A percentile compares a stretch with the other conserved stretches of the same genome.
phyloP scores from a whole-genome alignment of 2,113 vertebrate genomes.

The Craseonycteris thonglongyai region DNA sequence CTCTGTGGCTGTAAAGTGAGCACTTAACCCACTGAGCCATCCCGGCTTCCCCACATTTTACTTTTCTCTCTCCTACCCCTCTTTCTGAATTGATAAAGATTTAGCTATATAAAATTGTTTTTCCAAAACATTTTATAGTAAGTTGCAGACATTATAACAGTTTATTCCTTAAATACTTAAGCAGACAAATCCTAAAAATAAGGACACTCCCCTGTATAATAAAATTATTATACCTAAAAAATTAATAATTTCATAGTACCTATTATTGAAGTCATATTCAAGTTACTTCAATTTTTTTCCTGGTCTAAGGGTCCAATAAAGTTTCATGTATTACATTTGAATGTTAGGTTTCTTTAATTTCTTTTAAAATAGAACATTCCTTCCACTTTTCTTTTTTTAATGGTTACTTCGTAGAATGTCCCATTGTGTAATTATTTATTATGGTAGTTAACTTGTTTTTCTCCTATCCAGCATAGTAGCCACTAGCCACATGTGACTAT shows the following conservation, averaged over 20 bases:
- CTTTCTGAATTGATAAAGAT: background rate
- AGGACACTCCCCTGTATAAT: background rate
- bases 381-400: background rate
- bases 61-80: no score
- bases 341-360: background rate
- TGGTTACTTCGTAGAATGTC: background rate
- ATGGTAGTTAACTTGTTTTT: background rate
- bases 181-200: background rate
- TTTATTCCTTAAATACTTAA: background rate
- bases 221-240: constrained; percentile 6
- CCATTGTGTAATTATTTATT: background rate
- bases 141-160: background rate
- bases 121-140: background rate
- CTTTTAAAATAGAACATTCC: background rate
- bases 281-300: background rate
- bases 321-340: background rate
- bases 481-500: background rate
- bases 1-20: no score
- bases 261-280: background rate
- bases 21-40: no score
- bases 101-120: background rate
- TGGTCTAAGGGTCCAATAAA: background rate
- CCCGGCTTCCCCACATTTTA: no score
- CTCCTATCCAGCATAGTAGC: background rate
- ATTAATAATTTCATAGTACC: background rate